phyloP scores from a whole-genome alignment of 2,113 vertebrate species.

The Phalacrocorax carbo region DNA sequence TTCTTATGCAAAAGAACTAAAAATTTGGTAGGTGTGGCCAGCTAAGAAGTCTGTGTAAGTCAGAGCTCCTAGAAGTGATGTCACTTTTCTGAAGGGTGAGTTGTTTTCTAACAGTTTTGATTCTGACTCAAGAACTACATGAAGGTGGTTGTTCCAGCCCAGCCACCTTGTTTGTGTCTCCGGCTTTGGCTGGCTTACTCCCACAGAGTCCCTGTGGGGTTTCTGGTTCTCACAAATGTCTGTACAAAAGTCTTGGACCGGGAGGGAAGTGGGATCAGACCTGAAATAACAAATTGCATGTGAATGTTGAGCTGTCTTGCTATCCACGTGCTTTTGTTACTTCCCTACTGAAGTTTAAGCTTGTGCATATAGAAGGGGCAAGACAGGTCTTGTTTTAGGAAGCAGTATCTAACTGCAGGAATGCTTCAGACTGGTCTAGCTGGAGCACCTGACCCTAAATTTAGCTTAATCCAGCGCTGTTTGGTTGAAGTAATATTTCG shows the following conservation, averaged over 20 bases:
- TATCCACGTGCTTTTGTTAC: neutral
- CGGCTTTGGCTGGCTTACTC: neutral
- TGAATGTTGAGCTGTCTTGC: neutral
- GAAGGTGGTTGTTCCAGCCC: neutral
- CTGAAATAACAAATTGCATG: neutral
- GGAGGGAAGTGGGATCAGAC: neutral
- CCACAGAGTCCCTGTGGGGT: neutral
- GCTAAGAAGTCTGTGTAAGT: neutral
- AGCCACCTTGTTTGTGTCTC: neutral
- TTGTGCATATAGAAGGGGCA: neutral
- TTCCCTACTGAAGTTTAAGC: neutral
- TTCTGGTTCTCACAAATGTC: neutral
- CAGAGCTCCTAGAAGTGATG: neutral
- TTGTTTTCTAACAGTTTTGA: neutral
- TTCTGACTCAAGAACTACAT: neutral
- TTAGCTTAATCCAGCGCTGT: neutral
- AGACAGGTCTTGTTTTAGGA: neutral
- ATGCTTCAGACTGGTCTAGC: neutral
- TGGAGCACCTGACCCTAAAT: neutral
- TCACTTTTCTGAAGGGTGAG: neutral
- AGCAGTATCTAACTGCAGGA: neutral
- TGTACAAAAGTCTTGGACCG: neutral
- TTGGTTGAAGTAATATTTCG: neutral
- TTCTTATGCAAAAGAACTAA: neutral
- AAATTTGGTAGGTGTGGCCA: neutral